phyloP scores from a whole-genome alignment of 2,888 invertebrate genomes.

The Heteropelma amictum region DNA sequence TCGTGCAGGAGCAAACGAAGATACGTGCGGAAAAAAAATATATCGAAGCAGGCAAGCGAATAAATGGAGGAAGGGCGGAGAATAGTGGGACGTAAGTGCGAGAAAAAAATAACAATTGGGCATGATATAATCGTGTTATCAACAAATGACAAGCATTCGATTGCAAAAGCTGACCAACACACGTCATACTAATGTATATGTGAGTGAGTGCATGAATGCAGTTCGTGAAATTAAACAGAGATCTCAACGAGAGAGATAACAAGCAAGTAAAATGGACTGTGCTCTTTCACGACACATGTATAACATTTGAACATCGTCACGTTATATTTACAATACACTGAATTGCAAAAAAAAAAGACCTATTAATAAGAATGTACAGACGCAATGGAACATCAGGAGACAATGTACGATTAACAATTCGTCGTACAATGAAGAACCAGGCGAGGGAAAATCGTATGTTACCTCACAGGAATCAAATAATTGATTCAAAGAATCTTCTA shows the following conservation, averaged over 20 bases:
- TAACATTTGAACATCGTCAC: slow-evolving; percentile 34
- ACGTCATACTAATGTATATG: slow-evolving; percentile 11
- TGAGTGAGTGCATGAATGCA: slow-evolving; percentile 59
- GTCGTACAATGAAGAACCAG: neutral
- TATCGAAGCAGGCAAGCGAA: slow-evolving; percentile 58
- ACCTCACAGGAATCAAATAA: neutral
- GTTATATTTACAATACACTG: slow-evolving; percentile 36
- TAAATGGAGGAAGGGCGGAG: slow-evolving; percentile 32
- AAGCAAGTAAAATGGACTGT: slow-evolving; percentile 16
- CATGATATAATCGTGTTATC: slow-evolving; percentile 45
- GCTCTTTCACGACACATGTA: slow-evolving; percentile 40
- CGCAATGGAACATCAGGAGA: slow-evolving; percentile 6
- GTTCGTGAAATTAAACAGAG: slow-evolving; percentile 48
- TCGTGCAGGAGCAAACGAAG: slow-evolving; percentile 55
- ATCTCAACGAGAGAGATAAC: slow-evolving; percentile 20
- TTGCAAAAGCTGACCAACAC: slow-evolving; percentile 48
- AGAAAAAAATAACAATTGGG: slow-evolving; percentile 37
- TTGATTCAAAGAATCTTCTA: slow-evolving; percentile 34
- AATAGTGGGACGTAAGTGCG: slow-evolving; percentile 26
- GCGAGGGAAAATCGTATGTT: neutral
- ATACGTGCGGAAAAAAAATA: slow-evolving; percentile 66
- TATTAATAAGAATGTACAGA: slow-evolving; percentile 23
- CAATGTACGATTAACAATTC: slow-evolving; percentile 14
- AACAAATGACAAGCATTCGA: slow-evolving; percentile 52
- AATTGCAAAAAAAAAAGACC: slow-evolving; percentile 11